These are phyloP conservation scores for Celastrina argiolus DNA, from an alignment of 2,888 invertebrate genomes.

Conservation along the genomic window DNA sequence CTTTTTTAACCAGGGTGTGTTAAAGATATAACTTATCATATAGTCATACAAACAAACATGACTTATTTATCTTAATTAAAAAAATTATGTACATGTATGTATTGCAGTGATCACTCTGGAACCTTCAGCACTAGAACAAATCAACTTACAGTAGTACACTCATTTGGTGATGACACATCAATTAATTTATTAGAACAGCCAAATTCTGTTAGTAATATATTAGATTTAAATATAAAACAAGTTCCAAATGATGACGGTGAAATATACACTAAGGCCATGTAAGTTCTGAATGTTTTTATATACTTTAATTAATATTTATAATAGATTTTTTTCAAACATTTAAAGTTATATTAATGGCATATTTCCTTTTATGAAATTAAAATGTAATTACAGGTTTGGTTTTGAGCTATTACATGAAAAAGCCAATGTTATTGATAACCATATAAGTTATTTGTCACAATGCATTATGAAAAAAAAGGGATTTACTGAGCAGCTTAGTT, in stretches of 20 bases:
- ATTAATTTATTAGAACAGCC: constrained; percentile 52
- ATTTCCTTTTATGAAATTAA: background rate
- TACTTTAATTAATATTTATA: background rate
- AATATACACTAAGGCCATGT: constrained; percentile 69
- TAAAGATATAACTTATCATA: too few relatives aligned
- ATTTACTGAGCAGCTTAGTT: constrained; percentile 55
- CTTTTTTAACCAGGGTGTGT: too few relatives aligned
- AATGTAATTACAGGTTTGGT: constrained; percentile 55
- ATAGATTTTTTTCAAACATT: too few relatives aligned
- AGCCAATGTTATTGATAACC: constrained; percentile 60
- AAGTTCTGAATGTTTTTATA: constrained; percentile 49
- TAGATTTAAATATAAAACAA: constrained; percentile 60
- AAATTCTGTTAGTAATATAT: constrained; percentile 43
- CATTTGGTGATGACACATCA: constrained; percentile 76
- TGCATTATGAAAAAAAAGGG: constrained; percentile 65
- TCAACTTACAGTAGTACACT: constrained; percentile 80
- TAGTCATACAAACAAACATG: too few relatives aligned
- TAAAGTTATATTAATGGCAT: too few relatives aligned
- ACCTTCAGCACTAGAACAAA: constrained; percentile 69
- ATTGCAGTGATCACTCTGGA: constrained; percentile 57
- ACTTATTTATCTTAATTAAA: too few relatives aligned
- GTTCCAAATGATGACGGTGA: constrained; percentile 71
- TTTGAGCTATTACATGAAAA: constrained; percentile 72
- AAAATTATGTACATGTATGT: background rate
- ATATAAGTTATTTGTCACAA: constrained; percentile 66